phyloP scores from a whole-genome alignment of 2,888 invertebrate genomes.

The Caradrina clavipalpis region DNA sequence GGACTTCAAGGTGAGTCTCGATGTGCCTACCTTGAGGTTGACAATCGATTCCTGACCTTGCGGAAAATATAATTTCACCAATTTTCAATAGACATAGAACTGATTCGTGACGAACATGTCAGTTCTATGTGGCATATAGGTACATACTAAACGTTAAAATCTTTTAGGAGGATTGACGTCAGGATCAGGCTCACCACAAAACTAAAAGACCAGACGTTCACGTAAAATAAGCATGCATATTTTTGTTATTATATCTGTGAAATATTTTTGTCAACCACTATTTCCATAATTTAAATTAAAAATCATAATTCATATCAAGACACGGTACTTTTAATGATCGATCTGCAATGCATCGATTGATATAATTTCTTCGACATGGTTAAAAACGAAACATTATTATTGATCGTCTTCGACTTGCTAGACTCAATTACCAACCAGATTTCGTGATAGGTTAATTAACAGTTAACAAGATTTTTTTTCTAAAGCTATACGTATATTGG shows the following conservation, averaged over 20 bases:
- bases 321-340: neutral
- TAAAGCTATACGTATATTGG: too few species aligned
- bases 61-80: too few species aligned
- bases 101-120: too few species aligned
- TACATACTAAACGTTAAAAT: too few species aligned
- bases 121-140: too few species aligned
- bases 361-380: constrained; percentile 30
- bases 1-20: neutral
- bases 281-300: neutral
- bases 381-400: constrained; percentile 7
- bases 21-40: neutral
- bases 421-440: neutral
- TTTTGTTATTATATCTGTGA: too few species aligned
- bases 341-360: constrained; percentile 34
- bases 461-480: too few species aligned
- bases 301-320: neutral
- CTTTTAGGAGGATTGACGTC: too few species aligned
- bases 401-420: constrained; percentile 2
- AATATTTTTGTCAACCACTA: neutral
- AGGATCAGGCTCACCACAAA: too few species aligned
- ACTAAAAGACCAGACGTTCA: too few species aligned
- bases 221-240: too few species aligned
- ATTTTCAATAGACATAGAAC: too few species aligned
- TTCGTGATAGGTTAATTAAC: neutral
- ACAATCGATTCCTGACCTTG: neutral